These are phyloP conservation scores for Gila orcuttii DNA, from an alignment of 2,113 vertebrate species.

Conservation along the genomic window DNA sequence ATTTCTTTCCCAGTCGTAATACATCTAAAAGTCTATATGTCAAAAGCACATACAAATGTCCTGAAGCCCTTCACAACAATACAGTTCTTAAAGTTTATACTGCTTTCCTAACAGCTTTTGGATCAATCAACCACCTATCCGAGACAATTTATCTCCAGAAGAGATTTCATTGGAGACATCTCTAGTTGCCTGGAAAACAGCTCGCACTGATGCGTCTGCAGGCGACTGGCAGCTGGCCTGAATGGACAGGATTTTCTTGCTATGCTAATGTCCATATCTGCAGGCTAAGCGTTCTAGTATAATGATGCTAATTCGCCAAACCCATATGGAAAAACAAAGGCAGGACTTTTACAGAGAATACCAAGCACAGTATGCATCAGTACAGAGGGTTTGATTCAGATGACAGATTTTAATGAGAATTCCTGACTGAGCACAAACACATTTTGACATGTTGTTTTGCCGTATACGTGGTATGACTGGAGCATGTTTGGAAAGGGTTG, in stretches of 20 bases:
- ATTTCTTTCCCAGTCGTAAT: neutral
- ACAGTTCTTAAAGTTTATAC: neutral
- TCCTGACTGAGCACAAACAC: neutral
- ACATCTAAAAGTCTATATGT: neutral
- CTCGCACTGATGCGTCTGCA: neutral
- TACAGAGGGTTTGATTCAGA: neutral
- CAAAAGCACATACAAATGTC: conserved; percentile 8
- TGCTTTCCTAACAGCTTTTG: conserved; percentile 10
- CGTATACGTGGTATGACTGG: neutral
- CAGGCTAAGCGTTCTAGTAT: conserved; percentile 25
- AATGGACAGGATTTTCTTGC: neutral
- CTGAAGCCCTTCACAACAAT: conserved; percentile 1
- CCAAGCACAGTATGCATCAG: conserved; percentile 41
- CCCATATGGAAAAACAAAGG: conserved; percentile 43
- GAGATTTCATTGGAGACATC: conserved; percentile 1
- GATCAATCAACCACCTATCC: neutral
- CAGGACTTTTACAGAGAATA: conserved; percentile 47
- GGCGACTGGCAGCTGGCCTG: conserved; percentile 5
- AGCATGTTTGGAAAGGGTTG: neutral
- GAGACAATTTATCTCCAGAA: neutral
- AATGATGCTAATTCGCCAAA: conserved; percentile 43
- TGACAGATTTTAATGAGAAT: conserved; percentile 13
- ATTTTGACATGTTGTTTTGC: conserved; percentile 6
- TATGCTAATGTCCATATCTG: conserved; percentile 26
- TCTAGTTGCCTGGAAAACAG: conserved; percentile 12